Percentiles rank a stretch among this genome's conserved stretches.
phyloP scores from a whole-genome alignment of 1,140 invertebrate species.

The Pseudomyrmex pallidus region DNA sequence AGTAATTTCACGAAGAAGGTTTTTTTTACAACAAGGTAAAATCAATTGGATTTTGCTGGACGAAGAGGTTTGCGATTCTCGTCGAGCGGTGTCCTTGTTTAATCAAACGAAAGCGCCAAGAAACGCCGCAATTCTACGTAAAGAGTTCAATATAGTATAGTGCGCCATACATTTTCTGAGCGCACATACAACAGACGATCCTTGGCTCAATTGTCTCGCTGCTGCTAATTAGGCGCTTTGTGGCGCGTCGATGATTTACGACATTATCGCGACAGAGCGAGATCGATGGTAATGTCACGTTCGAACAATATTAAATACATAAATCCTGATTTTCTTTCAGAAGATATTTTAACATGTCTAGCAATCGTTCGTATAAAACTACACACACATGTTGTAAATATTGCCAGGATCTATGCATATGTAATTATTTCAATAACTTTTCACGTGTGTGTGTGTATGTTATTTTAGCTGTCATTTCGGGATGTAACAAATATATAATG shows the following conservation, averaged over 20 bases:
- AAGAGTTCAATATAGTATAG: background rate
- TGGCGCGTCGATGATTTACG: slow-evolving; percentile 31
- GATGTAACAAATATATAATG: background rate
- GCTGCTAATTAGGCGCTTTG: slow-evolving; percentile 51
- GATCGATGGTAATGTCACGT: slow-evolving; percentile 26
- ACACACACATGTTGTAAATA: background rate
- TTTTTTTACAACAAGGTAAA: slow-evolving; percentile 42
- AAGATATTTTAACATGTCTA: background rate
- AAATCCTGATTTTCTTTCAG: slow-evolving; percentile 14
- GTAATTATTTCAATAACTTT: too few species aligned
- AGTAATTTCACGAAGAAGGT: slow-evolving; percentile 48
- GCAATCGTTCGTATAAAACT: background rate
- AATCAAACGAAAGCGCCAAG: slow-evolving; percentile 9
- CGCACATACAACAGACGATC: slow-evolving; percentile 26
- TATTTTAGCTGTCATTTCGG: background rate
- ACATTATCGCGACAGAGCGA: slow-evolving; percentile 9
- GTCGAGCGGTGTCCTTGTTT: slow-evolving; percentile 3
- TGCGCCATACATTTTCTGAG: background rate
- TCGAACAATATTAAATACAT: slow-evolving; percentile 36
- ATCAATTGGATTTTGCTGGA: slow-evolving; percentile 46
- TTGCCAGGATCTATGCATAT: background rate
- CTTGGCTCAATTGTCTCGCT: slow-evolving; percentile 46
- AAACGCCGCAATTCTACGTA: background rate
- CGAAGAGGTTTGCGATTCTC: background rate
- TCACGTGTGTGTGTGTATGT: too few species aligned